Conservation (phyloP, 2,113 vertebrate species). For the Peromyscus maniculatus region DNA sequence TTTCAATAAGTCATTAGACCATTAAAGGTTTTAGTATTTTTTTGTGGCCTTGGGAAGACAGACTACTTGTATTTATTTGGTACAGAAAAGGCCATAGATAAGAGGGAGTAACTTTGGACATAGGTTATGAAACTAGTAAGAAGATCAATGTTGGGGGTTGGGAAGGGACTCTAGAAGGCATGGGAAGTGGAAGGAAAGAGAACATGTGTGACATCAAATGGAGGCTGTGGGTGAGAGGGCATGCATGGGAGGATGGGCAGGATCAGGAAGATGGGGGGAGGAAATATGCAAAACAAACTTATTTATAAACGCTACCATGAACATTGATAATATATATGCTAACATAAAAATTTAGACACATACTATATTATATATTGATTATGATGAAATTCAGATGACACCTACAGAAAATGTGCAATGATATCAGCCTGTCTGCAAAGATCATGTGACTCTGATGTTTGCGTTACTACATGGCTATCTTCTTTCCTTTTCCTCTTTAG, state of each 20-base stretch:
- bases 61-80: neutral
- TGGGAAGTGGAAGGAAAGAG: too few relatives aligned
- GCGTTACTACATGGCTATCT: too few relatives aligned
- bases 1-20: neutral
- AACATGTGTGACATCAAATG: neutral
- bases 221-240: too few relatives aligned
- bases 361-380: neutral
- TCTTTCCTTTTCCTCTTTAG: conserved; percentile 55
- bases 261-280: neutral
- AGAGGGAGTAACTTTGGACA: neutral
- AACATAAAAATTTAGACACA: neutral
- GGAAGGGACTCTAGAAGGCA: neutral
- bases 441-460: neutral
- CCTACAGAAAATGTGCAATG: too few relatives aligned
- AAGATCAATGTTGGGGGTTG: too few relatives aligned
- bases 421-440: neutral
- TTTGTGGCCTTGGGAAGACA: neutral
- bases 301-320: neutral
- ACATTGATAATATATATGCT: too few relatives aligned
- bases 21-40: too few relatives aligned
- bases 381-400: too few relatives aligned
- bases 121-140: neutral
- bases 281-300: neutral
- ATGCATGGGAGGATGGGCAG: neutral
- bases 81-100: neutral